Conservation (phyloP, 2,888 invertebrate species). For the Callimorpha dominula region DNA sequence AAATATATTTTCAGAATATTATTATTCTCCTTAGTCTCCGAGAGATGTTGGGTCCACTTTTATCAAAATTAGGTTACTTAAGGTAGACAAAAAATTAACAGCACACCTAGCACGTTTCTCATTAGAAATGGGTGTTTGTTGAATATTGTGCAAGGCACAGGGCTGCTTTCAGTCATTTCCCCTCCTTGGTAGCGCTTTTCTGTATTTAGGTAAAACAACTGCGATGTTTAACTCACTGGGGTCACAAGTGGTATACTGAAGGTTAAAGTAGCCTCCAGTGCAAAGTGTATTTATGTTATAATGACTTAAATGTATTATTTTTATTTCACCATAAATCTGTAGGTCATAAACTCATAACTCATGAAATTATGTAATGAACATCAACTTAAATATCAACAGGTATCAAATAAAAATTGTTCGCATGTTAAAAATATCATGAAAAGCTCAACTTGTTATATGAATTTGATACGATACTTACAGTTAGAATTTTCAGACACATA, state of each 20-base stretch:
- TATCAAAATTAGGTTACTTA: no score
- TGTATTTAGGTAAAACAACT: background rate
- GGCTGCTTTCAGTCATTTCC: background rate
- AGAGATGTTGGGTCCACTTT: background rate
- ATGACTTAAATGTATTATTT: background rate
- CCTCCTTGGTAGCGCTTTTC: background rate
- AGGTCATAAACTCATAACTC: no score
- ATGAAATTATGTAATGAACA: no score
- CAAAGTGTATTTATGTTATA: no score
- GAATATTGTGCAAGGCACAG: background rate
- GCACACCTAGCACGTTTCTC: no score
- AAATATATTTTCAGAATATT: no score
- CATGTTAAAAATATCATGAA: no score
- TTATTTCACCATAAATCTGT: background rate
- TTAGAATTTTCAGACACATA: background rate
- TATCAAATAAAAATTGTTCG: background rate
- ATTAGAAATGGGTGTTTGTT: background rate
- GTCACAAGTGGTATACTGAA: no score
- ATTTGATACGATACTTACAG: background rate
- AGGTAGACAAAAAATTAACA: no score
- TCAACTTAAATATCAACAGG: no score
- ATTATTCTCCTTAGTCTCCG: background rate
- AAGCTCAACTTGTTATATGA: background rate
- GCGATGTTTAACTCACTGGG: no score
- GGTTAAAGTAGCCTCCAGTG: no score